Percentiles rank a stretch among this genome's conserved stretches.
These are phyloP conservation scores for Tympanoctomys barrerae DNA, from an alignment of 2,797 vertebrate species.

Conservation along the genomic window DNA sequence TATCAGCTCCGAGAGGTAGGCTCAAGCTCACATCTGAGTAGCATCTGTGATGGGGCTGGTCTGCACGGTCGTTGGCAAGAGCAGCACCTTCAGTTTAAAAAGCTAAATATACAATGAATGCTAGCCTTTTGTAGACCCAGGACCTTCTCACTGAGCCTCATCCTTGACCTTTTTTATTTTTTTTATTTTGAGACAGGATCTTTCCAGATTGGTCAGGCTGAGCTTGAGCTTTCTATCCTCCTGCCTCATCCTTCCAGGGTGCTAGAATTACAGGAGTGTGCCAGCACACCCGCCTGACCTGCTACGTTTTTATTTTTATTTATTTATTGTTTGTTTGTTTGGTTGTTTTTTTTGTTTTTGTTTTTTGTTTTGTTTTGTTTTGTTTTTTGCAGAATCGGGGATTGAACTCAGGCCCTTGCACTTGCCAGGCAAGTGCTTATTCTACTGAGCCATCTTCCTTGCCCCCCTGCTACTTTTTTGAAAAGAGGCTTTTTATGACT, in stretches of 20 bases:
- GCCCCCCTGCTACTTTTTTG: background rate
- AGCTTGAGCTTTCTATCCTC: background rate
- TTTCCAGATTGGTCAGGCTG: background rate
- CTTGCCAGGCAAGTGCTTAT: too few relatives aligned
- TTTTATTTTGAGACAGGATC: background rate
- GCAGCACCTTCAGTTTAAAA: background rate
- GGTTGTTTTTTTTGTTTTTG: too few relatives aligned
- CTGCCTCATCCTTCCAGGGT: background rate
- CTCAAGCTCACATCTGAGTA: background rate
- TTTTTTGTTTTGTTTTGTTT: too few relatives aligned
- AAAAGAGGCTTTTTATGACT: background rate
- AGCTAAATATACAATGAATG: fast-evolving
- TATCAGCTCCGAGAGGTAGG: background rate
- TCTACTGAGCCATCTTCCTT: too few relatives aligned
- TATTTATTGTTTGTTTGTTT: too few relatives aligned
- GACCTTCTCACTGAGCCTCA: background rate
- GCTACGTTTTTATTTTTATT: too few relatives aligned
- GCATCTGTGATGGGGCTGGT: background rate
- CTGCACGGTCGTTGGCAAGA: background rate
- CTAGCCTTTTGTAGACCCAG: background rate
- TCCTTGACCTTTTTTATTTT: background rate
- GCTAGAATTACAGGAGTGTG: background rate
- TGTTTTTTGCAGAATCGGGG: too few relatives aligned
- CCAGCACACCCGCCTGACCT: background rate
- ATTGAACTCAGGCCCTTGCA: too few relatives aligned